Evolutionary conservation across 2,888 invertebrate species (phyloP).

Genomic region (Dermolepida albohirtum): DNA sequence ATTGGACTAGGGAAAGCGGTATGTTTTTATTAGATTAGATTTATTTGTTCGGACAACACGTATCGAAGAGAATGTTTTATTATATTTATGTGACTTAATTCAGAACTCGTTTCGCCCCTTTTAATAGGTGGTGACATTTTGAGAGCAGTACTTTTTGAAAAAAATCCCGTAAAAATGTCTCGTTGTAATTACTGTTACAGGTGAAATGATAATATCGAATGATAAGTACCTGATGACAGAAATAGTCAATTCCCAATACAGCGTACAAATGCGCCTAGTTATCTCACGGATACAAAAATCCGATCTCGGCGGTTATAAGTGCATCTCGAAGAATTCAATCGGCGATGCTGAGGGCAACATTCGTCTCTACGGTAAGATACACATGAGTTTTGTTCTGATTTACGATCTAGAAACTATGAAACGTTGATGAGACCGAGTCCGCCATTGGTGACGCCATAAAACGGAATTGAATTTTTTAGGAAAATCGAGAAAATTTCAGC

Average conservation of each 20-base stretch:
- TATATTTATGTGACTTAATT: background rate
- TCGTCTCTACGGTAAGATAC: constrained; percentile 82
- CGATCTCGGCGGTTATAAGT: constrained; percentile 89
- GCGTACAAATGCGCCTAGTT: constrained; percentile 85
- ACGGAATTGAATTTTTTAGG: constrained; percentile 63
- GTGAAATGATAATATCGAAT: constrained; percentile 92
- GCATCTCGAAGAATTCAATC: constrained; percentile 92
- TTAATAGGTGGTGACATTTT: background rate
- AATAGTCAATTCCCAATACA: constrained; percentile 83
- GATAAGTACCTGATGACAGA: constrained; percentile 88
- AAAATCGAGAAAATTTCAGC: constrained; percentile 58
- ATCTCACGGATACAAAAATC: constrained; percentile 80
- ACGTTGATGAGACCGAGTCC: constrained; percentile 64
- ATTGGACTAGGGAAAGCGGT: constrained; percentile 93
- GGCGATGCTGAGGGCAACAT: constrained; percentile 92
- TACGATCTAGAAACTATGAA: constrained; percentile 64
- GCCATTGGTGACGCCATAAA: constrained; percentile 61
- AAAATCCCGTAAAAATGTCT: background rate
- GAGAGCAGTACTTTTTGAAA: background rate
- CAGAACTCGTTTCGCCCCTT: background rate
- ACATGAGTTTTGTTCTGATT: constrained; percentile 53
- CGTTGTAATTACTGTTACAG: constrained; percentile 68
- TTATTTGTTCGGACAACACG: background rate
- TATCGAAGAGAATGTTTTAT: background rate
- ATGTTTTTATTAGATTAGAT: constrained; percentile 57